A percentile compares a stretch with the other conserved stretches of the same genome.
These are phyloP conservation scores for Trichacis sp. DNA, from an alignment of 2,888 invertebrate species.

Conservation along the genomic window DNA sequence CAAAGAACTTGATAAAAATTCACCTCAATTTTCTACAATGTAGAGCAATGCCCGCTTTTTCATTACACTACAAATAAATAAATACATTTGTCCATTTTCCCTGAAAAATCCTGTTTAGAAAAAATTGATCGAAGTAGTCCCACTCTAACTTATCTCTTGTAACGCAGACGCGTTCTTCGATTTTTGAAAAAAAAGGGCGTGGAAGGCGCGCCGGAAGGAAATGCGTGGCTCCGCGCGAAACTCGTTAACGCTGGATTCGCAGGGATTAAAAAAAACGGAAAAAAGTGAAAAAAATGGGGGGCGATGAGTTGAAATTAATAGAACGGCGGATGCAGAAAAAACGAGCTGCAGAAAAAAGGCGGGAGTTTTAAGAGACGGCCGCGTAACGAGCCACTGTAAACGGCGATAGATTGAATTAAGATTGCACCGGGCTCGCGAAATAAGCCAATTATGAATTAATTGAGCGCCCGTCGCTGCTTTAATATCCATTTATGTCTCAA, in stretches of 20 bases:
- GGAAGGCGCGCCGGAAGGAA: conserved; percentile 44
- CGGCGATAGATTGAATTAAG: conserved; percentile 69
- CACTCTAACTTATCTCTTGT: too few relatives aligned
- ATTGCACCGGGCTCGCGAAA: conserved; percentile 62
- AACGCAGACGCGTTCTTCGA: conserved; percentile 30
- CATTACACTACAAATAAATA: too few relatives aligned
- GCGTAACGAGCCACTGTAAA: conserved; percentile 61
- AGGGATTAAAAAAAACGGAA: conserved; percentile 42
- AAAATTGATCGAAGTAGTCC: too few relatives aligned
- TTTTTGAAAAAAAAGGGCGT: too few relatives aligned
- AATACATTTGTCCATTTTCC: too few relatives aligned
- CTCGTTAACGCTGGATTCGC: conserved; percentile 55
- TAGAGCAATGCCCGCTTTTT: too few relatives aligned
- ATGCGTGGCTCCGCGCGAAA: conserved; percentile 43
- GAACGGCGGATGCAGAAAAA: conserved; percentile 43
- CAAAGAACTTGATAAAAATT: too few relatives aligned
- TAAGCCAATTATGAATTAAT: conserved; percentile 69
- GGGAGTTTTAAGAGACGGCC: conserved; percentile 46
- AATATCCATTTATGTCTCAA: conserved; percentile 68
- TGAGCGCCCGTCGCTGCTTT: conserved; percentile 62
- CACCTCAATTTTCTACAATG: too few relatives aligned
- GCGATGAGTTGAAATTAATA: conserved; percentile 53
- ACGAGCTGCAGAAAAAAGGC: conserved; percentile 40
- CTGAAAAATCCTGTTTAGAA: too few relatives aligned
- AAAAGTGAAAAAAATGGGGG: conserved; percentile 39